Conservation (phyloP, 2,113 vertebrate genomes). For the Mormyrus iriodes region DNA sequence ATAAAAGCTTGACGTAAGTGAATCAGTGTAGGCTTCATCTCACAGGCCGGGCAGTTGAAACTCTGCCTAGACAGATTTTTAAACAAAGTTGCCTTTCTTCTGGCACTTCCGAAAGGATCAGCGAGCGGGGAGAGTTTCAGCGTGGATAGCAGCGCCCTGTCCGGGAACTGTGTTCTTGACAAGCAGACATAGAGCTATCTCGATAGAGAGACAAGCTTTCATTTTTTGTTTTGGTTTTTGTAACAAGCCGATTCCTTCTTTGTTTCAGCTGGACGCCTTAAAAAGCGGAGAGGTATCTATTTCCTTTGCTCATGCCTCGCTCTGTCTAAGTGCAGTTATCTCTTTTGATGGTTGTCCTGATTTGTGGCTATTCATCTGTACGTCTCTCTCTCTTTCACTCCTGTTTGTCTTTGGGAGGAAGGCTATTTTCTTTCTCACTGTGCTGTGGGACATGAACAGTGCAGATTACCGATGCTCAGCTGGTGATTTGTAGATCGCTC, state of each 20-base stretch:
- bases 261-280: slow-evolving; percentile 69
- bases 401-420: not conserved
- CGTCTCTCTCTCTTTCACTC: slow-evolving; percentile 20
- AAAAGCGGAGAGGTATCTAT: slow-evolving; percentile 67
- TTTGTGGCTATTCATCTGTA: slow-evolving; percentile 33
- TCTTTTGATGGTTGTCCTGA: slow-evolving; percentile 14
- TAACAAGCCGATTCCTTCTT: slow-evolving; percentile 59
- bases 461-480: not conserved
- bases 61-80: not conserved
- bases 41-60: not conserved
- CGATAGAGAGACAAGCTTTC: not conserved
- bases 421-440: not conserved
- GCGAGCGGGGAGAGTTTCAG: not conserved
- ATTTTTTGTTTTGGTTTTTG: slow-evolving; percentile 29
- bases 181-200: not conserved
- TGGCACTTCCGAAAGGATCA: not conserved
- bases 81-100: not conserved
- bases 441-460: slow-evolving; percentile 7
- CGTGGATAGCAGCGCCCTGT: not conserved
- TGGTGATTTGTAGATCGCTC: not conserved
- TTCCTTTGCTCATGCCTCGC: slow-evolving; percentile 36
- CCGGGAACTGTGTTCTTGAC: not conserved
- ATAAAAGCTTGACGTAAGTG: not conserved
- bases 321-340: slow-evolving; percentile 34
- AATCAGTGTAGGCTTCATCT: not conserved